Percentiles rank a stretch among this genome's conserved stretches.
Evolutionary conservation across 2,888 invertebrate genomes (phyloP).

Genomic region (Leptarthrus brevirostris): DNA sequence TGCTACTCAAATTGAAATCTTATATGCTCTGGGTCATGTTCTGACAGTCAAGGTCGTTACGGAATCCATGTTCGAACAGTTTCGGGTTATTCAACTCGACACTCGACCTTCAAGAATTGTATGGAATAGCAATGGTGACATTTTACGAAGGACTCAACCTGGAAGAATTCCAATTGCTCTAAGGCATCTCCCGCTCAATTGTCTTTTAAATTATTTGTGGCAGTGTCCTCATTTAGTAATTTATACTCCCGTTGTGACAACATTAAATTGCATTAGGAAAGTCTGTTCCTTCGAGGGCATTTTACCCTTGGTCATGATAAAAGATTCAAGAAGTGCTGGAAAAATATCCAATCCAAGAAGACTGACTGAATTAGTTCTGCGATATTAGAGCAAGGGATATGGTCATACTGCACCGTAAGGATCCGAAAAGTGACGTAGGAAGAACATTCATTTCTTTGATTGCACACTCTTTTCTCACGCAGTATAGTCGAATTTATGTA

Average conservation of each 20-base stretch:
- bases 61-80: not conserved
- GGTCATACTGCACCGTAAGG: not conserved
- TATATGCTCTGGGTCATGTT: not conserved
- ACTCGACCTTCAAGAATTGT: not conserved
- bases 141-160: not conserved
- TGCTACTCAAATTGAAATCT: not conserved
- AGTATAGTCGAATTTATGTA: too few relatives aligned
- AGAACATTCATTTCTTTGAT: too few relatives aligned
- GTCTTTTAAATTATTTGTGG: conserved; percentile 20
- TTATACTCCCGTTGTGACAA: conserved; percentile 13
- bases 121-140: not conserved
- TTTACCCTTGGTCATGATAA: conserved; percentile 7
- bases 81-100: conserved; percentile 13
- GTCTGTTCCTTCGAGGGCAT: not conserved
- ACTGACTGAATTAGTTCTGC: not conserved
- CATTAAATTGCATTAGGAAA: conserved; percentile 28
- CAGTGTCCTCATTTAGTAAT: conserved; percentile 13
- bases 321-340: conserved; percentile 17
- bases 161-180: not conserved
- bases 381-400: not conserved
- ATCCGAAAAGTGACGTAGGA: not conserved
- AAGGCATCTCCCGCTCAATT: not conserved
- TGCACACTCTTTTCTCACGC: too few relatives aligned
- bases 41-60: conserved; percentile 17
- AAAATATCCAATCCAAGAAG: not conserved